Evolutionary conservation across 2,113 vertebrate genomes (phyloP).

Genomic region (Hydropotes inermis): DNA sequence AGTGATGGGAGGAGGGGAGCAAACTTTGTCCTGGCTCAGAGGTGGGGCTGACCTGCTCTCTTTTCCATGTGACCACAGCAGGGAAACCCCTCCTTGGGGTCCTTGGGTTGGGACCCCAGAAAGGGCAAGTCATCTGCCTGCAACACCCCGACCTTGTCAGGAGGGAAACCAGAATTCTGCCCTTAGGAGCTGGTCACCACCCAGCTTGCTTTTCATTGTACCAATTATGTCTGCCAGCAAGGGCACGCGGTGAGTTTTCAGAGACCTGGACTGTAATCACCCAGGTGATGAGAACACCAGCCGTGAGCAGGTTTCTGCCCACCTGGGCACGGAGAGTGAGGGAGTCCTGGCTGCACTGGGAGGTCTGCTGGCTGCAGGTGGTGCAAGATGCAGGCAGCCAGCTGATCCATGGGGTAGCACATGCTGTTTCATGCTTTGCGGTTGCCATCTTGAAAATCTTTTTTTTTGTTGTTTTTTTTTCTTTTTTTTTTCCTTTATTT

Average conservation of each 20-base stretch:
- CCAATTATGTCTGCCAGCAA: background rate
- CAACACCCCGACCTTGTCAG: background rate
- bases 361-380: background rate
- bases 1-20: background rate
- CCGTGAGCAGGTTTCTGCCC: background rate
- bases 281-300: background rate
- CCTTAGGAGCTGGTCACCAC: background rate
- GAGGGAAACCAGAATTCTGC: background rate
- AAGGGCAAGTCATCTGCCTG: background rate
- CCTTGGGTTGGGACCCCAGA: background rate
- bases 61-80: background rate
- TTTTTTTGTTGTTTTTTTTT: too few species aligned
- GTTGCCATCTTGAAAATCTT: background rate
- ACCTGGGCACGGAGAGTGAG: background rate
- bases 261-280: background rate
- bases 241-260: background rate
- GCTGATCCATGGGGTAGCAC: background rate
- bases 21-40: background rate
- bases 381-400: background rate
- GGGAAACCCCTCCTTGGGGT: background rate
- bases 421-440: background rate
- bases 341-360: background rate
- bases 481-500: too few species aligned
- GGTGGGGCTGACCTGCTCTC: background rate
- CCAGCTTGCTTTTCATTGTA: background rate